These are phyloP conservation scores for Elmis aenea DNA, from an alignment of 2,888 invertebrate species.

Conservation along the genomic window DNA sequence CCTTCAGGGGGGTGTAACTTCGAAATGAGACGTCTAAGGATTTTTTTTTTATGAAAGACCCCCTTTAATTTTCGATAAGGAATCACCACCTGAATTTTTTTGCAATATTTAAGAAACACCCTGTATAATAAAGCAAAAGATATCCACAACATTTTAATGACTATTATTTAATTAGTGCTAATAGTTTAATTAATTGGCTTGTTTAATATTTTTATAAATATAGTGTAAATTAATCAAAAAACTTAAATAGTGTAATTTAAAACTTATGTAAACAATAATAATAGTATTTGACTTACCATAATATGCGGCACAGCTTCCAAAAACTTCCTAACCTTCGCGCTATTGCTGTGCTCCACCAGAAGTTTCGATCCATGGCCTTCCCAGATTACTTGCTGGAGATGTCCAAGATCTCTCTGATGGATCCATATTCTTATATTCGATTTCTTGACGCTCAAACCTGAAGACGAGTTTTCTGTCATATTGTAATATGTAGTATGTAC, in stretches of 20 bases:
- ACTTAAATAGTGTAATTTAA: slow-evolving; percentile 1
- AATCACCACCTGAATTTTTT: too few relatives aligned
- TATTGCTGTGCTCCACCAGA: slow-evolving; percentile 77
- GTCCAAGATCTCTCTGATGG: slow-evolving; percentile 82
- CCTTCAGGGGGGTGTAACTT: too few relatives aligned
- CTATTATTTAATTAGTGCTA: too few relatives aligned
- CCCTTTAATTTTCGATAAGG: too few relatives aligned
- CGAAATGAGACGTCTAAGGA: too few relatives aligned
- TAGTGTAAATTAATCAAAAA: neutral
- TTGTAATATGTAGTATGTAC: too few relatives aligned
- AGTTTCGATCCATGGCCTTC: slow-evolving; percentile 83
- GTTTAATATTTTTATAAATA: neutral
- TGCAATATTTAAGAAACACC: too few relatives aligned
- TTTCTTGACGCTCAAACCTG: slow-evolving; percentile 65
- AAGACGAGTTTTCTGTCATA: slow-evolving; percentile 24
- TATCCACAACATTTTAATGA: too few relatives aligned
- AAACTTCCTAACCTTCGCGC: slow-evolving; percentile 77
- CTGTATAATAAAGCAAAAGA: too few relatives aligned
- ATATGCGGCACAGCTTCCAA: slow-evolving; percentile 91
- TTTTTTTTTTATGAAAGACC: too few relatives aligned
- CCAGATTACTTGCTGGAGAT: slow-evolving; percentile 83
- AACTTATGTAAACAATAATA: too few relatives aligned
- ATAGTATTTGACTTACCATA: too few relatives aligned
- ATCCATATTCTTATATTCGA: slow-evolving; percentile 95
- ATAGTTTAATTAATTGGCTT: neutral